A percentile compares a stretch with the other conserved stretches of the same genome.
Conservation (phyloP, 92 coral and sea anemone species). For the Galaxea fascicularis region DNA sequence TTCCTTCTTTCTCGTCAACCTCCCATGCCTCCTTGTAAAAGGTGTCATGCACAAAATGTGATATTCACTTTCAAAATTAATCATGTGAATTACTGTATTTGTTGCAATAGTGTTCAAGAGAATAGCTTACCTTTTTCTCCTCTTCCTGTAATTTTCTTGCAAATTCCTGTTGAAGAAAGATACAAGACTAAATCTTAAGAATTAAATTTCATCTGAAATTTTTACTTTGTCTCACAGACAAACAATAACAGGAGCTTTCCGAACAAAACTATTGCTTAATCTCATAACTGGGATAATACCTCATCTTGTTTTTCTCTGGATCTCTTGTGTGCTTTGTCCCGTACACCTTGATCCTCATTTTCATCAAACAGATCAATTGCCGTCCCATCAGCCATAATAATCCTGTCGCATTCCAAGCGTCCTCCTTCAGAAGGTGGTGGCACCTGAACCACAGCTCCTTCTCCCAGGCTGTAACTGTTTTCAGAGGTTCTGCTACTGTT, state of each 20-base stretch:
- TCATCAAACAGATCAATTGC: slow-evolving; percentile 90
- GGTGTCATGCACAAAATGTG: too few relatives aligned
- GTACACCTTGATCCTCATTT: slow-evolving; percentile 63
- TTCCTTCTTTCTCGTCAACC: too few relatives aligned
- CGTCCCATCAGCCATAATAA: slow-evolving; percentile 97
- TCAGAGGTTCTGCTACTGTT: slow-evolving; percentile 34
- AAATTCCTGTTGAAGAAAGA: slow-evolving; percentile 68
- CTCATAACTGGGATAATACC: slow-evolving; percentile 25
- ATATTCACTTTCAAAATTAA: too few relatives aligned
- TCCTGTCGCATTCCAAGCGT: slow-evolving; percentile 83
- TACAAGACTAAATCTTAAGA: background rate
- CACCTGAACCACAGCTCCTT: slow-evolving; percentile 65
- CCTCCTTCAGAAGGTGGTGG: slow-evolving; percentile 81
- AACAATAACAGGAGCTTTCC: background rate
- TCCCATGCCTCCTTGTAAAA: too few relatives aligned
- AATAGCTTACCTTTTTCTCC: slow-evolving; percentile 81
- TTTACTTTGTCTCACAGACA: background rate
- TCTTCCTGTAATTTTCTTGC: slow-evolving; percentile 92
- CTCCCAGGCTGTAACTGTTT: slow-evolving; percentile 38
- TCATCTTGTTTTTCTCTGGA: slow-evolving; percentile 78
- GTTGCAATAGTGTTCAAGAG: too few relatives aligned
- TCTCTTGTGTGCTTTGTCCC: slow-evolving; percentile 75
- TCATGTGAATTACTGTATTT: too few relatives aligned
- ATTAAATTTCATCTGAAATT: background rate
- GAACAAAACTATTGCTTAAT: background rate